Conservation (phyloP, 2,888 invertebrate genomes). For the Standfussiana lucernea region DNA sequence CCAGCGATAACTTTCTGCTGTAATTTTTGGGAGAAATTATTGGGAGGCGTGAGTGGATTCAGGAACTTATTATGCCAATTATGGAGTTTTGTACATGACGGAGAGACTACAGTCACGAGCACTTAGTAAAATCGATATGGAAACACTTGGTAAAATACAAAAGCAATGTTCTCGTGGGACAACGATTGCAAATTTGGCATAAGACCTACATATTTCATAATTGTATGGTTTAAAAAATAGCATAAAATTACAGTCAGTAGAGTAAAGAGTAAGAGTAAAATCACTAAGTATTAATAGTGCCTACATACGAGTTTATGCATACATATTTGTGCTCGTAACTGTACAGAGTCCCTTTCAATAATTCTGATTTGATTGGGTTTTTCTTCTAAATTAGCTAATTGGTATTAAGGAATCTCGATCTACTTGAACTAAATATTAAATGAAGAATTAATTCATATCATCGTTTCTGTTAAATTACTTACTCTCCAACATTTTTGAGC, state of each 20-base stretch:
- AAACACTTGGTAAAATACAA: neutral
- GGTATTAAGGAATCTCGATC: neutral
- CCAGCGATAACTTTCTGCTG: conserved; percentile 16
- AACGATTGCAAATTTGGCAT: neutral
- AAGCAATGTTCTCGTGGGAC: neutral
- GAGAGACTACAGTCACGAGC: neutral
- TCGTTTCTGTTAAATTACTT: neutral
- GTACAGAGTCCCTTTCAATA: neutral
- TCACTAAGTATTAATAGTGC: neutral
- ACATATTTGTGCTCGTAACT: neutral
- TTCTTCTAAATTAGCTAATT: neutral
- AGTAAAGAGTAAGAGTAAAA: neutral
- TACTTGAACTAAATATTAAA: neutral
- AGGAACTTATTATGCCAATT: conserved; percentile 30
- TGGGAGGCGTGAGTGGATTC: conserved; percentile 15
- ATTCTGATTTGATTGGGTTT: neutral
- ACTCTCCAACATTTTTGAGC: neutral
- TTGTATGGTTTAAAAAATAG: neutral
- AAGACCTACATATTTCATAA: neutral
- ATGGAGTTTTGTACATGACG: conserved; percentile 26
- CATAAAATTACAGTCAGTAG: neutral
- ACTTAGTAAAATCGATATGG: neutral
- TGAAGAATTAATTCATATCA: neutral
- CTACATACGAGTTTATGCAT: neutral
- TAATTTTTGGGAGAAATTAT: conserved; percentile 35